Evolutionary conservation across 2,888 invertebrate species (phyloP).

Genomic region (Pandemis cinnamomeana): DNA sequence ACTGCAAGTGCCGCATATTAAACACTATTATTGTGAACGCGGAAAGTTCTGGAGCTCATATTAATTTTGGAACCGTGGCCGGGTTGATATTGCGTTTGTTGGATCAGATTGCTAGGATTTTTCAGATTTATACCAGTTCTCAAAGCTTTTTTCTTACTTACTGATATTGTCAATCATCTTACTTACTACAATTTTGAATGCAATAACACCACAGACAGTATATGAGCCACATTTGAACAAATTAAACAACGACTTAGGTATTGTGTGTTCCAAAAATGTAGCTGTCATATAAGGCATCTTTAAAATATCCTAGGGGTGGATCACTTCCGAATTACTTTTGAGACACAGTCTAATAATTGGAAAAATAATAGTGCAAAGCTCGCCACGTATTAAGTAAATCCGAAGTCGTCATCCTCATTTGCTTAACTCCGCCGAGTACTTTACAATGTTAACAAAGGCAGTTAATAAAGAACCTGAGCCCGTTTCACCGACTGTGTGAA

Average conservation of each 20-base stretch:
- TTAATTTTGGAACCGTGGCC: conserved; percentile 35
- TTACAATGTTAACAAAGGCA: background rate
- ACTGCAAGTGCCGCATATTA: conserved; percentile 64
- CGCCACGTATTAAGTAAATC: background rate
- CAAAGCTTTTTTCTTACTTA: no score
- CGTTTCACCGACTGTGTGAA: conserved; percentile 16
- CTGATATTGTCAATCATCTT: no score
- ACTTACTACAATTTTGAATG: no score
- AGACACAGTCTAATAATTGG: no score
- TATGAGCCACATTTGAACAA: no score
- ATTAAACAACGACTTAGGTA: no score
- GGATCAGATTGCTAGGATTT: background rate
- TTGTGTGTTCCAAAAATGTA: no score
- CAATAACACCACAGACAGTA: no score
- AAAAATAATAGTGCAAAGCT: no score
- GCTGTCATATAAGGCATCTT: no score
- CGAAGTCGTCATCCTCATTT: background rate
- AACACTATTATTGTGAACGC: conserved; percentile 53
- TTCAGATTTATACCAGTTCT: background rate
- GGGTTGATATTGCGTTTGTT: conserved; percentile 26
- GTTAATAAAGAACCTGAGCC: background rate
- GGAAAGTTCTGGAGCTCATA: conserved; percentile 37
- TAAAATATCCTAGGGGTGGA: no score
- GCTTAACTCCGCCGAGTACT: background rate
- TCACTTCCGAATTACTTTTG: no score